Conservation (phyloP, 2,797 vertebrate species). For the Heteromormyrus szaboi region DNA sequence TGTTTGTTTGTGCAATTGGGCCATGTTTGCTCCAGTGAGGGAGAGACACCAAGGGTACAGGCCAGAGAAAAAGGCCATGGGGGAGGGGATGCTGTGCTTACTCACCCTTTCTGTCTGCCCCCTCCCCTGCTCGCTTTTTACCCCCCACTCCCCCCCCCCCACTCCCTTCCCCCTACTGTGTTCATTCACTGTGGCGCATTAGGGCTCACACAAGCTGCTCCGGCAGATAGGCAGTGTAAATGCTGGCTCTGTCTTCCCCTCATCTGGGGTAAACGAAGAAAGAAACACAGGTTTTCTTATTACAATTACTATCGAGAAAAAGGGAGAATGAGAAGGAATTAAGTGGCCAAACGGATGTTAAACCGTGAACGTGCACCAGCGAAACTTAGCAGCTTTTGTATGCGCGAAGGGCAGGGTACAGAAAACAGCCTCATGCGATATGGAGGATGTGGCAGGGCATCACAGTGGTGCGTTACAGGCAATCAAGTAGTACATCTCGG, state of each 20-base stretch:
- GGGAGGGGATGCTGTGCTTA: conserved; percentile 41
- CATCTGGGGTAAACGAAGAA: conserved; percentile 31
- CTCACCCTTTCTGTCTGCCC: conserved; percentile 40
- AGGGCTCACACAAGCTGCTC: conserved; percentile 40
- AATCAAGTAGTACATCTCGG: neutral
- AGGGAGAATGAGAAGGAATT: neutral
- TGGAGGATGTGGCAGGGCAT: neutral
- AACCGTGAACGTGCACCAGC: neutral
- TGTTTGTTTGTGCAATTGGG: neutral
- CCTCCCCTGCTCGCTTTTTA: conserved; percentile 16
- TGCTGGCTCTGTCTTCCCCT: neutral
- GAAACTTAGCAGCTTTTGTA: neutral
- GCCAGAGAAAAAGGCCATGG: conserved; percentile 21
- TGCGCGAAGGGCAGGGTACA: neutral
- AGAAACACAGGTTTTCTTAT: neutral
- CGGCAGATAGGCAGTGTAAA: conserved; percentile 21
- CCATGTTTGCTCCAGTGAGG: neutral
- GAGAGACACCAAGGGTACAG: conserved; percentile 22
- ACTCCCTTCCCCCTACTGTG: conserved; percentile 33
- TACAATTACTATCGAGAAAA: conserved; percentile 39
- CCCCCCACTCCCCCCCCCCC: no score
- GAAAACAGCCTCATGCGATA: neutral
- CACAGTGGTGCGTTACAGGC: neutral
- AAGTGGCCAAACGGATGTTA: neutral
- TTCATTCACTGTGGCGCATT: conserved; percentile 41